Evolutionary conservation across 2,888 invertebrate genomes (phyloP).

Genomic region (Synanthedon tipuliformis): DNA sequence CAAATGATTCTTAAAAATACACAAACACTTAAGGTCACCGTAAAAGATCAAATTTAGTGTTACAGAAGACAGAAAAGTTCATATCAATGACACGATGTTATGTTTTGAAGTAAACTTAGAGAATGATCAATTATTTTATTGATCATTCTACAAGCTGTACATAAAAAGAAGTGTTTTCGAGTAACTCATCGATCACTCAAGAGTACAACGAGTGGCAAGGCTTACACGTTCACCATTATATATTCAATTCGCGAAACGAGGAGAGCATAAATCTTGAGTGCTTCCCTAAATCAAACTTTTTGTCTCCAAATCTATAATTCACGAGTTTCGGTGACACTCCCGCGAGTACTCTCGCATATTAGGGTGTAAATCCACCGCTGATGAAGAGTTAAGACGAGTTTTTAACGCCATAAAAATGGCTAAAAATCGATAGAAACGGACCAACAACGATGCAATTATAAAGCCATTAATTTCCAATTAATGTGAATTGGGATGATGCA

Average conservation of each 20-base stretch:
- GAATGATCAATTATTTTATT: no score
- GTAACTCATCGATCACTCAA: constrained; percentile 6
- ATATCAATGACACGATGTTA: no score
- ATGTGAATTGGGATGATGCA: constrained; percentile 20
- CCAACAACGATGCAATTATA: no score
- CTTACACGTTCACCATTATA: constrained; percentile 28
- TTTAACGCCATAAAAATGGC: no score
- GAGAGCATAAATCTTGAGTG: constrained; percentile 43
- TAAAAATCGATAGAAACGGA: no score
- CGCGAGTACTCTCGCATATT: background rate
- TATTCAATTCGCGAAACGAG: constrained; percentile 49
- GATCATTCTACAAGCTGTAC: no score
- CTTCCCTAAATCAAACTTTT: constrained; percentile 58
- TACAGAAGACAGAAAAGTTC: no score
- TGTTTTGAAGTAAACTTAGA: no score
- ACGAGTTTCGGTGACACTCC: constrained; percentile 19
- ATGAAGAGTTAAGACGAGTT: background rate
- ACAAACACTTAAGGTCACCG: no score
- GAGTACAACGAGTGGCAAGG: constrained; percentile 8
- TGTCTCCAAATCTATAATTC: constrained; percentile 49
- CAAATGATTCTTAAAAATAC: no score
- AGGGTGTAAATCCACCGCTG: background rate
- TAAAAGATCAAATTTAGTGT: no score
- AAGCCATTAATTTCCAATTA: background rate
- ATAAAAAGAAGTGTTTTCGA: background rate